Base-by-base conservation (phyloP, 1,140 invertebrate genomes). In the Drosophila biarmipes region DNA sequence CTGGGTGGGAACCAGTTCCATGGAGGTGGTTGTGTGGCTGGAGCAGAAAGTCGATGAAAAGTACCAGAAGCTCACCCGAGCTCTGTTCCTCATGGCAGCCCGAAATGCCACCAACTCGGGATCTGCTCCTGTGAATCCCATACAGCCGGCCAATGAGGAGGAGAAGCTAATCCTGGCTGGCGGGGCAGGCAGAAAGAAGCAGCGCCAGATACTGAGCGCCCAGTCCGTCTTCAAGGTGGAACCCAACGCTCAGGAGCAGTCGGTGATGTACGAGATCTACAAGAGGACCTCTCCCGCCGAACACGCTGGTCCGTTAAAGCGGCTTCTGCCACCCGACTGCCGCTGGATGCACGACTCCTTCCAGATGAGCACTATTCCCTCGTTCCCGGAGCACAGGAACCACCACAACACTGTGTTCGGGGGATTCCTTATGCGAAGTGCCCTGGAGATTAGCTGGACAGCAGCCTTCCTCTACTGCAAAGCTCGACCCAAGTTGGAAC, bases 391-490 rank as follows among this genome's bases (percentile, higher is more conserved):
- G 49, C 71, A 92, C 54, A 77, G 96, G 42, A 97, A 97, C 92
- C 92, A 96, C 37, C 96, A 97, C 77, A 96, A 96, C 85, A 96
- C 95, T 80, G 95, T 97, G 38, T 97, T 97, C 92, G 96, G 96
- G 61, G 96, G 96, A 1, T 97, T 95, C 91, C 92, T 97, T 10
- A 97, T 97, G 96, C 92, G 96, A 54, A 93, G 94, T 61, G 96
- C 96, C 2, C 93, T 94, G 48, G 96, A 97, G 92, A 92, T 97
- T 21, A 95, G 95, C 31, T 96, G 94, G 94, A 93, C 94, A 11
- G 94, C 94, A 69, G 94, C 94, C 1, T 94, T 93, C 73, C 82
- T 90, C 73, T 93, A 91, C 91, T 95, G 94, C 57, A 94, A 95
- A 76, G 92, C 92, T n/a, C 92, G 95, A 7, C 95, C 95, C 2